Percentiles rank a stretch among this genome's conserved stretches.
Conservation (phyloP, 2,797 vertebrate species). For the Pseudochirops corinnae region DNA sequence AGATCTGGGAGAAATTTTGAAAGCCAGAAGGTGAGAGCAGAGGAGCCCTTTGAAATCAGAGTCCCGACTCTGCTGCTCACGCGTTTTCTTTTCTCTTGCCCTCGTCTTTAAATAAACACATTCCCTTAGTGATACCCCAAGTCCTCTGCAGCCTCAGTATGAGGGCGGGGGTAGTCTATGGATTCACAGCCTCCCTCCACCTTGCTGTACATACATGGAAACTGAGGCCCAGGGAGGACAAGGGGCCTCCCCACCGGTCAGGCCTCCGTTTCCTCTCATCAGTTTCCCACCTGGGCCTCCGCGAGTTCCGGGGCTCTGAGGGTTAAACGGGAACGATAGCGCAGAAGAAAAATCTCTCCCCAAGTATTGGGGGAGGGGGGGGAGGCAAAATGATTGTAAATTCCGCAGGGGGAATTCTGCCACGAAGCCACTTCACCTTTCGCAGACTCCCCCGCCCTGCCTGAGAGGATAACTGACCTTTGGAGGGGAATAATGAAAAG, state of each 20-base stretch:
- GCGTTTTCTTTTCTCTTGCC: not conserved
- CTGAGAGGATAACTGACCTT: conserved; percentile 98
- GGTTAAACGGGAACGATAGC: conserved; percentile 86
- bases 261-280: not conserved
- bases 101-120: not conserved
- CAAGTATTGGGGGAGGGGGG: conserved; percentile 81
- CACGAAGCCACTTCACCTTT: conserved; percentile 96
- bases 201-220: not conserved
- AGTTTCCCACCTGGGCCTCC: not conserved
- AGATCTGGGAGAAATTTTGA: not conserved
- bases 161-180: not conserved
- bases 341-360: conserved; percentile 84
- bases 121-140: not conserved
- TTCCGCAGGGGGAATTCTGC: conserved; percentile 90
- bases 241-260: not conserved
- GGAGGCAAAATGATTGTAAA: conserved; percentile 94
- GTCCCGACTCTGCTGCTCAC: not conserved
- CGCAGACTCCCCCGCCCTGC: conserved; percentile 92
- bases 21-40: not conserved
- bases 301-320: conserved; percentile 59
- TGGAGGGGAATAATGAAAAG: conserved; percentile 94
- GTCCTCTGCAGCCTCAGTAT: not conserved
- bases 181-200: not conserved
- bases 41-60: not conserved
- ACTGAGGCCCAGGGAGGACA: not conserved